phyloP scores from a whole-genome alignment of 1,140 invertebrate species.

The Rhagoletis zephyria region DNA sequence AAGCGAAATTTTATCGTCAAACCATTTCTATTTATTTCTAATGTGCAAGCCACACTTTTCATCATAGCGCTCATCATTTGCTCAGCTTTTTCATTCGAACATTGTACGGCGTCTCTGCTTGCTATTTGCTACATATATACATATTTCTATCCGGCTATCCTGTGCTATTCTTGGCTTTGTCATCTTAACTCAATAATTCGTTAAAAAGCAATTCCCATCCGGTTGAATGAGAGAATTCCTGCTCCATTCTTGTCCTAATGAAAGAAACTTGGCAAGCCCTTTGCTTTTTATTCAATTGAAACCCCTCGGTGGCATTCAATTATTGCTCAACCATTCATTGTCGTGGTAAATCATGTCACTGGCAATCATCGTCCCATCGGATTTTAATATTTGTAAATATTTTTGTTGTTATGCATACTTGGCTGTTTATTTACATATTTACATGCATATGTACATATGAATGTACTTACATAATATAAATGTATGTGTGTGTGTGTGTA shows the following conservation, averaged over 20 bases:
- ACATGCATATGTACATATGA: neutral
- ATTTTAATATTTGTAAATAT: constrained; percentile 28
- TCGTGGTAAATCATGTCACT: constrained; percentile 40
- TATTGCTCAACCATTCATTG: constrained; percentile 19
- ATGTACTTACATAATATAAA: neutral
- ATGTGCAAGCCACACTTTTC: too few species aligned
- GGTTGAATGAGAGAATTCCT: neutral
- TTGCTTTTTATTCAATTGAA: neutral
- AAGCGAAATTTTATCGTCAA: too few species aligned
- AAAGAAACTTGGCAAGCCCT: neutral
- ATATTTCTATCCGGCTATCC: neutral
- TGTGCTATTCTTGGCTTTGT: neutral
- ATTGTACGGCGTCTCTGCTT: too few species aligned
- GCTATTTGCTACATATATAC: too few species aligned
- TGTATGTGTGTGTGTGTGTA: neutral
- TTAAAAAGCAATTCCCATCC: neutral
- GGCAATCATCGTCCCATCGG: constrained; percentile 29
- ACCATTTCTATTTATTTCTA: too few species aligned
- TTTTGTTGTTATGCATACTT: neutral
- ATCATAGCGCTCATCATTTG: too few species aligned
- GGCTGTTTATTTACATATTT: neutral
- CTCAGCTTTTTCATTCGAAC: too few species aligned
- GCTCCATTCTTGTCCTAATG: neutral
- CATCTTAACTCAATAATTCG: neutral
- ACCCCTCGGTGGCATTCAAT: constrained; percentile 13